These are phyloP conservation scores for Strigamia maritima DNA, from an alignment of 2,888 invertebrate species.

Conservation along the genomic window DNA sequence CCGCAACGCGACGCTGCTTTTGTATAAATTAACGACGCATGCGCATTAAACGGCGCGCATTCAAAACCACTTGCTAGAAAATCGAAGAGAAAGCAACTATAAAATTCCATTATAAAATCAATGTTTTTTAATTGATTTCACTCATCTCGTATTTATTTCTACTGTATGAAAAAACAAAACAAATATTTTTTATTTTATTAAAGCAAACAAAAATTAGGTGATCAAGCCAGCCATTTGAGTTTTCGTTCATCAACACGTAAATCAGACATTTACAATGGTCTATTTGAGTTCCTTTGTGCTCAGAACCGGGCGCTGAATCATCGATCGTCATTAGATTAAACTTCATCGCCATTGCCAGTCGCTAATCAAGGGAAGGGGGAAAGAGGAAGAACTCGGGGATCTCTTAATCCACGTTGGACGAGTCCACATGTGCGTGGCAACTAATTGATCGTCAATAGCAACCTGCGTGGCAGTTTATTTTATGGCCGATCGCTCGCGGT, in stretches of 20 bases:
- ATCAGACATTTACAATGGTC: neutral
- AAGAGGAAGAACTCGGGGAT: neutral
- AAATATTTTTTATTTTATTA: too few relatives aligned
- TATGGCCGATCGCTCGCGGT: conserved; percentile 18
- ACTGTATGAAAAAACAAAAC: too few relatives aligned
- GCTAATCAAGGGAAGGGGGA: conserved; percentile 3
- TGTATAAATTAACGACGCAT: neutral
- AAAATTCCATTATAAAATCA: neutral
- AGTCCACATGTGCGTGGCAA: conserved; percentile 11
- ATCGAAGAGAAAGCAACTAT: neutral
- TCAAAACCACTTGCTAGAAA: neutral
- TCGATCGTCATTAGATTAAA: conserved; percentile 35
- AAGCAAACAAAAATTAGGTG: too few relatives aligned
- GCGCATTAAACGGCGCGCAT: neutral
- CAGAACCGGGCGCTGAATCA: conserved; percentile 1
- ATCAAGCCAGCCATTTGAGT: neutral
- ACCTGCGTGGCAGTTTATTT: conserved; percentile 14
- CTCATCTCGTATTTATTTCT: neutral
- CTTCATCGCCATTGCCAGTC: neutral
- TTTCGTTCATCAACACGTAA: neutral
- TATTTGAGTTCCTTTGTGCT: neutral
- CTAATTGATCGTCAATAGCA: conserved; percentile 33
- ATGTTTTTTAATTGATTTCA: neutral
- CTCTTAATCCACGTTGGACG: conserved; percentile 12
- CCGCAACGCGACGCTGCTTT: conserved; percentile 16